A percentile compares a stretch with the other conserved stretches of the same genome.
These are phyloP conservation scores for Necrosyrtes monachus DNA, from an alignment of 2,797 vertebrate genomes.

Conservation along the genomic window DNA sequence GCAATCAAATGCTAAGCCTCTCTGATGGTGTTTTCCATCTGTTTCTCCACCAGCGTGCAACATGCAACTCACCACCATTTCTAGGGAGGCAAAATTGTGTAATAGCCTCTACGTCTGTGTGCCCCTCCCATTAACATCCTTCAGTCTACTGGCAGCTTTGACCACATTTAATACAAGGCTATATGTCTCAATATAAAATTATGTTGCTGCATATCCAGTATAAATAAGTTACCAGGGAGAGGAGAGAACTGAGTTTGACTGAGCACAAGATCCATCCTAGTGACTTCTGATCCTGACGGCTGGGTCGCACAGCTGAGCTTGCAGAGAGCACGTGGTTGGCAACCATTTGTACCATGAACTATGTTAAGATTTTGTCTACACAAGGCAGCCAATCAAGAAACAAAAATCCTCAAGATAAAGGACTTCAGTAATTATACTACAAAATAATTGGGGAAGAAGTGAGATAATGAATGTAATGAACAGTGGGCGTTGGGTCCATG, in stretches of 20 bases:
- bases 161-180: background rate
- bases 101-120: accelerated
- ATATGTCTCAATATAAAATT: background rate
- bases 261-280: background rate
- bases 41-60: background rate
- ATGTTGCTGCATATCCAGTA: background rate
- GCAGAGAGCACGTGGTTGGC: background rate
- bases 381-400: background rate
- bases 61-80: background rate
- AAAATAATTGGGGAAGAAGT: background rate
- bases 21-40: background rate
- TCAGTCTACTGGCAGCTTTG: background rate
- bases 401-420: background rate
- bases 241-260: background rate
- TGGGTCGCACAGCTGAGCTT: background rate
- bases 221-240: background rate
- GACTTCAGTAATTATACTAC: background rate
- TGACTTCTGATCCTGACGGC: background rate
- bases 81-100: background rate
- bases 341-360: background rate
- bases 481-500: background rate
- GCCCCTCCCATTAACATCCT: background rate
- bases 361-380: background rate
- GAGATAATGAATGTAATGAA: background rate
- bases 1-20: background rate